phyloP scores from a whole-genome alignment of 2,113 vertebrate genomes.

The Gymnarchus niloticus region DNA sequence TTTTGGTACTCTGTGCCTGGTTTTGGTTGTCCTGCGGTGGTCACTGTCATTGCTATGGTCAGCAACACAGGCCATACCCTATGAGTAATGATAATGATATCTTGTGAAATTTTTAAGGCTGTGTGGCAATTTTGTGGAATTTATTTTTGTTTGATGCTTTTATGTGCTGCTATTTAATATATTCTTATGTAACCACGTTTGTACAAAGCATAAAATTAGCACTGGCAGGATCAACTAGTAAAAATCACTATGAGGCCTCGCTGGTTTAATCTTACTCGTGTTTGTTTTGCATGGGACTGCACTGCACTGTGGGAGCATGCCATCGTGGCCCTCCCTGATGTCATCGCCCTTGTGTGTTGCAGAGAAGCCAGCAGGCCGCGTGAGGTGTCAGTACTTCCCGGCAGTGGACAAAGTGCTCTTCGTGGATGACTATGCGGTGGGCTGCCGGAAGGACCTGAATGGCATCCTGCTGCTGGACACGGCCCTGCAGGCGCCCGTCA shows the following conservation, averaged over 20 bases:
- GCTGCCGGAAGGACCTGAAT: conserved; percentile 97
- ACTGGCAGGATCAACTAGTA: background rate
- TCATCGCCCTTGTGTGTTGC: conserved; percentile 23
- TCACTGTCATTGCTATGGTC: background rate
- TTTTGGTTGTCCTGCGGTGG: background rate
- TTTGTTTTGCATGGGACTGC: background rate
- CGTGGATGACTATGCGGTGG: conserved; percentile 95
- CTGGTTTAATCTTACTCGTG: background rate
- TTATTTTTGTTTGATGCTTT: too few relatives aligned
- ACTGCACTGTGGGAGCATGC: background rate
- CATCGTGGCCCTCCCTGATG: background rate
- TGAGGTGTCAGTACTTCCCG: conserved; percentile 97
- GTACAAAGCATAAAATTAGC: background rate
- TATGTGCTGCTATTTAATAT: background rate
- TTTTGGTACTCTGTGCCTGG: background rate
- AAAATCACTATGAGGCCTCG: background rate
- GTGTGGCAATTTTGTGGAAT: too few relatives aligned
- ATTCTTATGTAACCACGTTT: background rate
- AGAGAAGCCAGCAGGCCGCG: conserved; percentile 91
- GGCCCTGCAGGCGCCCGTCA: conserved; percentile 91
- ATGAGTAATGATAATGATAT: background rate
- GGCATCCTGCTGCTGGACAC: conserved; percentile 96
- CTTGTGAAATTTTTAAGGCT: background rate
- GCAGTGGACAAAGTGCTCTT: conserved; percentile 98
- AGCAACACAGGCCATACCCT: background rate